These are phyloP conservation scores for Nowickia ferox DNA, from an alignment of 2,888 invertebrate species.

Conservation along the genomic window DNA sequence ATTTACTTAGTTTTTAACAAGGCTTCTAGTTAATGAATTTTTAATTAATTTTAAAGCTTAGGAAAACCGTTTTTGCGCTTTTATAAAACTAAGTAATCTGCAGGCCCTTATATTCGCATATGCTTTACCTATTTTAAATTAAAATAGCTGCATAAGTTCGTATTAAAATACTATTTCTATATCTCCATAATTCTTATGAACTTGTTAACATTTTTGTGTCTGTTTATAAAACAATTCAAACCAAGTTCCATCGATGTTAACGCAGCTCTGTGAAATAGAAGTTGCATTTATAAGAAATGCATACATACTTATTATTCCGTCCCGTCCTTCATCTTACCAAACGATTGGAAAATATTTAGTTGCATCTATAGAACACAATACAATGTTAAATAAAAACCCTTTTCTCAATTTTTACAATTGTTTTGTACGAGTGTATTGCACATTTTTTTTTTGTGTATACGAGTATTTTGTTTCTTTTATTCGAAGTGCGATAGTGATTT, in stretches of 20 bases:
- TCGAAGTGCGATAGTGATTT: slow-evolving; percentile 71
- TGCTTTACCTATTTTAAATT: neutral
- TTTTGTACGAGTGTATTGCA: slow-evolving; percentile 10
- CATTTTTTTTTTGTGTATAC: no score
- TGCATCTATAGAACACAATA: slow-evolving; percentile 36
- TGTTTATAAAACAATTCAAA: slow-evolving; percentile 53
- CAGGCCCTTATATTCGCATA: no score
- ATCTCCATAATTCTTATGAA: slow-evolving; percentile 69
- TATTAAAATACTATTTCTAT: slow-evolving; percentile 18
- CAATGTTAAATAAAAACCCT: slow-evolving; percentile 41
- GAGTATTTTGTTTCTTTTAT: slow-evolving; percentile 44
- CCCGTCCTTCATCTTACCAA: neutral
- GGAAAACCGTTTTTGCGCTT: no score
- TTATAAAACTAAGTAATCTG: no score
- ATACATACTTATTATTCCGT: neutral
- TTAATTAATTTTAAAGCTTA: no score
- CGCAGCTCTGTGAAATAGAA: slow-evolving; percentile 30
- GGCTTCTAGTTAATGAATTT: neutral
- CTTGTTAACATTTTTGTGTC: slow-evolving; percentile 70
- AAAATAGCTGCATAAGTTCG: neutral
- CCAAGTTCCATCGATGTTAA: slow-evolving; percentile 25
- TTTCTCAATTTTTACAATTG: slow-evolving; percentile 29
- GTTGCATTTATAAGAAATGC: slow-evolving; percentile 28
- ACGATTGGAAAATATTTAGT: slow-evolving; percentile 38
- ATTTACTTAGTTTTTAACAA: neutral